Percentiles rank a stretch among this genome's conserved stretches.
Conservation (phyloP, 1,140 invertebrate genomes). For the Rhagoletis pomonella region DNA sequence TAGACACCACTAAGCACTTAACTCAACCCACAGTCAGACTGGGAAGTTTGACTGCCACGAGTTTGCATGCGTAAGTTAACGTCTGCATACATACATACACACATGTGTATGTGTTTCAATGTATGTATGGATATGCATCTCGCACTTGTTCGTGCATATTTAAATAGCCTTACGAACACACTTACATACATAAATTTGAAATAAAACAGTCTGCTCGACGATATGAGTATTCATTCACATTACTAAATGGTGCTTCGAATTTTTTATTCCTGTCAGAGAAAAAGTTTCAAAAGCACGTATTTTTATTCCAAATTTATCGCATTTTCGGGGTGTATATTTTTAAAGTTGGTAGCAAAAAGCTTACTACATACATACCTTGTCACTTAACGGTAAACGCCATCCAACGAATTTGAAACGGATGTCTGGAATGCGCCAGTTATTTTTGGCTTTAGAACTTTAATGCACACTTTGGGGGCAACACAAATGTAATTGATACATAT, state of each 20-base stretch:
- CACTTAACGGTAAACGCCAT: too few relatives aligned
- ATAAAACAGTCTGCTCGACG: background rate
- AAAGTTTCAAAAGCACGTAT: too few relatives aligned
- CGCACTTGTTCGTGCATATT: conserved; percentile 16
- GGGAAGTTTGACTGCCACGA: background rate
- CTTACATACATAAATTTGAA: background rate
- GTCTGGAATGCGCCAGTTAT: too few relatives aligned
- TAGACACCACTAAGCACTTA: background rate
- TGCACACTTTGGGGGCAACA: too few relatives aligned
- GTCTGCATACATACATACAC: background rate
- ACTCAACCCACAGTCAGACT: conserved; percentile 6
- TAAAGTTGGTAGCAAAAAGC: background rate
- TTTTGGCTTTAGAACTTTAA: too few relatives aligned
- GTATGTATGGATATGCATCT: background rate
- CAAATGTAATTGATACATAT: too few relatives aligned
- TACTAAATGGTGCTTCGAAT: background rate
- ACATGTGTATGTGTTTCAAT: background rate
- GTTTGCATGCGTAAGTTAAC: background rate
- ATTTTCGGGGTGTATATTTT: too few relatives aligned
- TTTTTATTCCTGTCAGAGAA: background rate
- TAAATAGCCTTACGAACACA: background rate
- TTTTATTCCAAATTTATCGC: too few relatives aligned
- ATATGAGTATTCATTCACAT: background rate
- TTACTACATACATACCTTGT: too few relatives aligned
- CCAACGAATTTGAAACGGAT: too few relatives aligned